Evolutionary conservation across 64 coral and sea anemone species (phyloP), one percentile per base, ranked within the genome.

Genomic region (Porites australiensis): DNA sequence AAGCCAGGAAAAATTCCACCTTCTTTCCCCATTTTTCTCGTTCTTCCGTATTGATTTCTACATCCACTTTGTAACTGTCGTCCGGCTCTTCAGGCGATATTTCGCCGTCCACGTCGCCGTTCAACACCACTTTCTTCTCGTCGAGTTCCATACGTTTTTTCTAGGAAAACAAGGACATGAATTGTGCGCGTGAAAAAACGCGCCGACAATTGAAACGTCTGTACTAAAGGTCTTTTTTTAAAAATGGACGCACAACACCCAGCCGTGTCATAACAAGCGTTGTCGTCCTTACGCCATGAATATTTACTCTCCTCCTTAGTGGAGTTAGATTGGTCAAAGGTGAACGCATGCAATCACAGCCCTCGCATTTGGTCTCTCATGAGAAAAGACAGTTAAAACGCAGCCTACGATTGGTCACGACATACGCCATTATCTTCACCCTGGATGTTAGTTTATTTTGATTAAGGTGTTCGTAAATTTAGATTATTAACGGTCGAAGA

Each of bases 11-110:
- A 82, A 99, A 99, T 68, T 99, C 98, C 1, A 96, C 94, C 46
- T 99, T 99, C 46, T 95, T 89, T 0, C 91, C 91, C 98, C 98
- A 99, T 73, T 99, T 87, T 89, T 99, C 98, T 14, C 98, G 90
- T 27, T 96, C 98, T 18, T 90, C 95, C 23, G 67, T 71, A 44
- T 87, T 91, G 13, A 94, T 88, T 63, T 98, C 92, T 3, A 98
- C 88, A 0, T 98, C 92, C 19, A 94, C 87, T 77, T 91, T 91
- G 6, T 89, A 77, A 5, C 71, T 53, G 4, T 79, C 77, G 20
- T 88, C 71, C 13, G 27, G 27, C 27, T 96, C 85, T 15, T 87
- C 79, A 2, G 86, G 51, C 3, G 45, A 13, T 1, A 60, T 3
- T n/a, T 77, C 62, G 0, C 79, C 92, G 13, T 94, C 92, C 1